A percentile compares a stretch with the other conserved stretches of the same genome.
These are phyloP conservation scores for Drosophila parthenogenetica DNA, from an alignment of 2,888 invertebrate genomes.

Conservation along the genomic window DNA sequence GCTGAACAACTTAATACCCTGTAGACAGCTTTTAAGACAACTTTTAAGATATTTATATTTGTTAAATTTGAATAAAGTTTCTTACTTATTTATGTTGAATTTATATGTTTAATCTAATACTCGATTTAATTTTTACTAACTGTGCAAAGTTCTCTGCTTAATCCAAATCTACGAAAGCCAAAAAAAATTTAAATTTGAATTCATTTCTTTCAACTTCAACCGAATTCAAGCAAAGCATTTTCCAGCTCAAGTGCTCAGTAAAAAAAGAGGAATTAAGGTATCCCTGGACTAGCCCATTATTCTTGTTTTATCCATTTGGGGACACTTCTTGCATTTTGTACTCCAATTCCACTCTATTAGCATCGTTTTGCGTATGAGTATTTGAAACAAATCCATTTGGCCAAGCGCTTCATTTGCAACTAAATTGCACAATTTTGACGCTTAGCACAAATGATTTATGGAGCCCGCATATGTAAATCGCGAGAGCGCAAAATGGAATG, in stretches of 20 bases:
- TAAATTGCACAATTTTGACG: slow-evolving; percentile 65
- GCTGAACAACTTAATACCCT: not conserved
- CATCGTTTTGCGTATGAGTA: slow-evolving; percentile 16
- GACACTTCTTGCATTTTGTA: slow-evolving; percentile 2
- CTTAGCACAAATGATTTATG: slow-evolving; percentile 68
- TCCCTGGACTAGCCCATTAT: slow-evolving; percentile 1
- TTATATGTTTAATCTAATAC: no score
- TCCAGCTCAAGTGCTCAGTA: not conserved
- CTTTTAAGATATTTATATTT: no score
- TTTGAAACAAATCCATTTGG: slow-evolving; percentile 25
- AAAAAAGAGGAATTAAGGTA: slow-evolving; percentile 3
- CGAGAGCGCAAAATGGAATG: slow-evolving; percentile 13
- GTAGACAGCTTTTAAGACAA: not conserved
- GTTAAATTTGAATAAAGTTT: no score
- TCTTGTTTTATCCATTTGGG: slow-evolving; percentile 3
- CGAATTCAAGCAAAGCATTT: not conserved
- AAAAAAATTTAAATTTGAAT: no score
- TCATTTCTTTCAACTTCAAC: not conserved
- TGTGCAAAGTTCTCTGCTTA: no score
- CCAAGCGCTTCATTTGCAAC: slow-evolving; percentile 54
- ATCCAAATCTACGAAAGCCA: not conserved
- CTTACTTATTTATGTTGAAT: no score
- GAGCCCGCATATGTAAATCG: slow-evolving; percentile 49
- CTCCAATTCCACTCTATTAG: slow-evolving; percentile 22
- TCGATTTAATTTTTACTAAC: no score